phyloP scores from a whole-genome alignment of 2,797 vertebrate species.

The Heliangelus exortis region DNA sequence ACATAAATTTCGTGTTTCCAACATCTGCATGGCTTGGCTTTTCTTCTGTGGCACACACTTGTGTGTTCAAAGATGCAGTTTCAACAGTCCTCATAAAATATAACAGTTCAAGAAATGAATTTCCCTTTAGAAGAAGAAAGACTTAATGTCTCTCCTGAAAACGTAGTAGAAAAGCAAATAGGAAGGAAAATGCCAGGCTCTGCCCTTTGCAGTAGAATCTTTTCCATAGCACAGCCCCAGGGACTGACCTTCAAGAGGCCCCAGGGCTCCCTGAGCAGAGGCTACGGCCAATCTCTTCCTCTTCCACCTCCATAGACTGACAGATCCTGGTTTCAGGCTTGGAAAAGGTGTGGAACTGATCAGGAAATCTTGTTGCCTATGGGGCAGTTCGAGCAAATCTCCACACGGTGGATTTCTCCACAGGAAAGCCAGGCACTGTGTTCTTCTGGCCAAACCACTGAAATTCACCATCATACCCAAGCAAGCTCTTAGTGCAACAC shows the following conservation, averaged over 20 bases:
- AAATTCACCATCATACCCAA: neutral
- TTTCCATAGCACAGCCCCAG: neutral
- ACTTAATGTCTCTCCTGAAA: neutral
- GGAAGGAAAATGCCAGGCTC: neutral
- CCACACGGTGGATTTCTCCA: accelerated
- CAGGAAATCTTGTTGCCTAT: neutral
- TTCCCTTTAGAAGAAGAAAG: neutral
- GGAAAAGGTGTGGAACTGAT: neutral
- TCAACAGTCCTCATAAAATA: neutral
- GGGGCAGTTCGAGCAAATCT: neutral
- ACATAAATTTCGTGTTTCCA: neutral
- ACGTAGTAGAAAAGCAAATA: neutral
- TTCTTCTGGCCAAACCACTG: neutral
- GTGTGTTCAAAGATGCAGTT: neutral
- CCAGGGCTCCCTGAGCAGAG: accelerated
- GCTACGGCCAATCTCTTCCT: neutral
- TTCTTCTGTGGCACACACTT: neutral
- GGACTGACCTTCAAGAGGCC: neutral
- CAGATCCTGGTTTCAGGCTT: neutral
- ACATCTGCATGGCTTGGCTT: accelerated
- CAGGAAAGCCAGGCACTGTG: accelerated
- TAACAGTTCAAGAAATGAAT: neutral
- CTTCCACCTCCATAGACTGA: neutral
- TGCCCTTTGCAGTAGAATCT: neutral
- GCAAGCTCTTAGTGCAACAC: neutral